Evolutionary conservation across 2,888 invertebrate genomes (phyloP).

Genomic region (Oegoconia quadripuncta): DNA sequence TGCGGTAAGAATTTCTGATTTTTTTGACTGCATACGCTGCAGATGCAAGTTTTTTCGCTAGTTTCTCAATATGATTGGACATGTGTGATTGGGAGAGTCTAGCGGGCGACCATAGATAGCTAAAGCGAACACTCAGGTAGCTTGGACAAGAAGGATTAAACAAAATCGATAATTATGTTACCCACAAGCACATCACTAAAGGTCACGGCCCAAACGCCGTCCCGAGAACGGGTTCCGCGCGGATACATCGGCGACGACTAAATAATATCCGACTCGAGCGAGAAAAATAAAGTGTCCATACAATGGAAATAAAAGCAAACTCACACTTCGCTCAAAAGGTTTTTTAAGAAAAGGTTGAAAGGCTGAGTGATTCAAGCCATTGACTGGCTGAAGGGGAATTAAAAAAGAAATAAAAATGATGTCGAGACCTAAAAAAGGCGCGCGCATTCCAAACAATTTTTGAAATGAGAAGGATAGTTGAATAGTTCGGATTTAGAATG

Average conservation of each 20-base stretch:
- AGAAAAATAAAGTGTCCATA: slow-evolving; percentile 42
- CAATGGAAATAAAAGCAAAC: slow-evolving; percentile 41
- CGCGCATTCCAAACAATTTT: slow-evolving; percentile 38
- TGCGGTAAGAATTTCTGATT: too few relatives aligned
- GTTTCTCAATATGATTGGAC: too few relatives aligned
- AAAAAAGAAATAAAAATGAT: slow-evolving; percentile 31
- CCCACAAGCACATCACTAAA: slow-evolving; percentile 43
- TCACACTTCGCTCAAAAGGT: slow-evolving; percentile 36
- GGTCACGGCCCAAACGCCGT: slow-evolving; percentile 72
- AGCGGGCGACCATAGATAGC: too few relatives aligned
- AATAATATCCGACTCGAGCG: slow-evolving; percentile 52
- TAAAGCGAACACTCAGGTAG: too few relatives aligned
- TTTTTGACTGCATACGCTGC: too few relatives aligned
- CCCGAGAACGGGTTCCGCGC: slow-evolving; percentile 60
- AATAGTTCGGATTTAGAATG: slow-evolving; percentile 37
- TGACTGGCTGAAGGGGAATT: slow-evolving; percentile 28
- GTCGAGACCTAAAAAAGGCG: slow-evolving; percentile 26
- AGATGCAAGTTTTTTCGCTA: too few relatives aligned
- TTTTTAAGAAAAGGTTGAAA: slow-evolving; percentile 28
- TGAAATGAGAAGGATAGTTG: slow-evolving; percentile 46
- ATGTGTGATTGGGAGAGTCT: too few relatives aligned
- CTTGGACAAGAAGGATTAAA: too few relatives aligned
- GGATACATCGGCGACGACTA: slow-evolving; percentile 50
- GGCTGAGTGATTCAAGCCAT: slow-evolving; percentile 27
- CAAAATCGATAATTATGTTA: slow-evolving; percentile 30